A percentile compares a stretch with the other conserved stretches of the same genome.
Conservation (phyloP, 1,140 invertebrate species). For the Dysdera silvatica region DNA sequence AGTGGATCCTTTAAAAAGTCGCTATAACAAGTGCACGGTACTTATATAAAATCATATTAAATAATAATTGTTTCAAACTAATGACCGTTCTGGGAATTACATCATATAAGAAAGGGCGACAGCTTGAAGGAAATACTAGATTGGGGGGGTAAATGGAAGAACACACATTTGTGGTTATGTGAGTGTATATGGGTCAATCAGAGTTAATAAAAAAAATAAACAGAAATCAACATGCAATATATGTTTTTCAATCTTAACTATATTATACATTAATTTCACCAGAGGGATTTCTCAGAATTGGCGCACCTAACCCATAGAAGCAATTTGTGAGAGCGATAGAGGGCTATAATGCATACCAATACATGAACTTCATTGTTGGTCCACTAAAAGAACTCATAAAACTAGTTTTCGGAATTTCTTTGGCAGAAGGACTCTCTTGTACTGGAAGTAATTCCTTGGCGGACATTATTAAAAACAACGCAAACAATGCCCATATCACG, state of each 20-base stretch:
- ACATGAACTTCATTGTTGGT: constrained; percentile 50
- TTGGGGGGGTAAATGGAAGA: too few relatives aligned
- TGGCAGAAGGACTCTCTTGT: constrained; percentile 27
- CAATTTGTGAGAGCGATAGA: too few relatives aligned
- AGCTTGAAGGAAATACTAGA: too few relatives aligned
- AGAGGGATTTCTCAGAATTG: not conserved
- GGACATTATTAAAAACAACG: constrained; percentile 30
- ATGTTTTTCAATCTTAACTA: not conserved
- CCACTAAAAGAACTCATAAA: constrained; percentile 44
- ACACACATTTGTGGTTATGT: too few relatives aligned
- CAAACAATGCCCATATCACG: constrained; percentile 28
- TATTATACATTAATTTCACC: not conserved
- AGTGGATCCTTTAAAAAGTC: too few relatives aligned
- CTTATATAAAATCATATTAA: too few relatives aligned
- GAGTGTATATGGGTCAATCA: not conserved
- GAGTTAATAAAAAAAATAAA: not conserved
- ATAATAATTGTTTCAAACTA: too few relatives aligned
- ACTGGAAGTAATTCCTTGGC: constrained; percentile 31
- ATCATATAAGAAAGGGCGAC: too few relatives aligned
- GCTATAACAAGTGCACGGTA: too few relatives aligned
- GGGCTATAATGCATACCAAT: constrained; percentile 50
- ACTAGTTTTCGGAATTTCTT: constrained; percentile 46
- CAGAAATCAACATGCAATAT: not conserved
- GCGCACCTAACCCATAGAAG: not conserved
- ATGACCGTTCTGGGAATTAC: too few relatives aligned